Evolutionary conservation across 2,113 vertebrate genomes (phyloP).

Genomic region (Tyto alba): DNA sequence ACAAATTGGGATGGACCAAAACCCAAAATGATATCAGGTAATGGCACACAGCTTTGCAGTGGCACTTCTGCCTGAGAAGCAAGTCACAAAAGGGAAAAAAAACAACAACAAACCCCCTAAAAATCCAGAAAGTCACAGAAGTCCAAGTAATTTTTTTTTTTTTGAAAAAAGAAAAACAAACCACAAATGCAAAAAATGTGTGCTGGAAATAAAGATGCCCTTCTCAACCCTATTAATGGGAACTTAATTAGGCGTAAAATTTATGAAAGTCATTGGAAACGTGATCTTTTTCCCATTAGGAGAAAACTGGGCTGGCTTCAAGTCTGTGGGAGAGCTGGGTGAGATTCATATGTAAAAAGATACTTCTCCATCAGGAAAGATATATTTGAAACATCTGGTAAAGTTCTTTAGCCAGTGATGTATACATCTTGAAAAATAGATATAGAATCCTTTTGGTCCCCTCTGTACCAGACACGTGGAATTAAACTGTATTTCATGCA

Average conservation of each 20-base stretch:
- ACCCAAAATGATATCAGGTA: background rate
- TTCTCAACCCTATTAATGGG: background rate
- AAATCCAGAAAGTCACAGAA: background rate
- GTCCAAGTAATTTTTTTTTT: background rate
- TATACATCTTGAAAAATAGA: background rate
- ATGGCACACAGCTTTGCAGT: background rate
- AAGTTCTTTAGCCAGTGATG: background rate
- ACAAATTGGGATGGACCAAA: background rate
- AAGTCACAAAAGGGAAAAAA: background rate
- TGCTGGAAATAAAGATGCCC: background rate
- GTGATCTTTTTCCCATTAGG: background rate
- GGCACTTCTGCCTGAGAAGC: background rate
- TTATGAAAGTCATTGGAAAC: background rate
- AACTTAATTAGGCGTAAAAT: background rate
- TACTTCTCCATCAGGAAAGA: conserved; percentile 16
- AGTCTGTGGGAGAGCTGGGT: conserved; percentile 7
- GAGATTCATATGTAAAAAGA: background rate
- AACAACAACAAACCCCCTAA: background rate
- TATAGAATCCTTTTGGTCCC: background rate
- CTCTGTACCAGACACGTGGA: background rate
- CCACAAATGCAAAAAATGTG: background rate
- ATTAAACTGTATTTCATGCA: background rate
- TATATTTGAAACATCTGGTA: conserved; percentile 36
- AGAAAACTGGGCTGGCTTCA: background rate
- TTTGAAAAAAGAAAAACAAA: too few species aligned